These are phyloP conservation scores for Brachyptera risi DNA, from an alignment of 2,888 invertebrate genomes.

Conservation along the genomic window DNA sequence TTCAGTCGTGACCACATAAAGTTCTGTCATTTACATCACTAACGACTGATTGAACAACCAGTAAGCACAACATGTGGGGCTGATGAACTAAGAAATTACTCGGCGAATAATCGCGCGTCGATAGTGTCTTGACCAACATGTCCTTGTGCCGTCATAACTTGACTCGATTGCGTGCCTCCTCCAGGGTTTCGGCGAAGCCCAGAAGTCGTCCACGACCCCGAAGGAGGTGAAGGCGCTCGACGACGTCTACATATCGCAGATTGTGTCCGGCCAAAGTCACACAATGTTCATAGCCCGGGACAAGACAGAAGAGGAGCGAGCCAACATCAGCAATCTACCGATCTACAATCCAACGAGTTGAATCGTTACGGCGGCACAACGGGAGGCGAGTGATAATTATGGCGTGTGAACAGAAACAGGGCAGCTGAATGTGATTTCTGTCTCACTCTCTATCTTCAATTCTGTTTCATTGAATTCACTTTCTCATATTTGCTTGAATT, in stretches of 20 bases:
- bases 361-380: too few relatives aligned
- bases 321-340: slow-evolving; percentile 56
- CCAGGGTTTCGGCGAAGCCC: slow-evolving; percentile 83
- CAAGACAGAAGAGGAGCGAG: slow-evolving; percentile 60
- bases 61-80: too few relatives aligned
- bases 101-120: neutral
- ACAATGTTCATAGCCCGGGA: slow-evolving; percentile 66
- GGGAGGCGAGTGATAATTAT: too few relatives aligned
- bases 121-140: slow-evolving; percentile 8
- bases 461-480: too few relatives aligned
- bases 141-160: neutral
- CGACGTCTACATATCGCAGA: slow-evolving; percentile 48
- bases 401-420: too few relatives aligned
- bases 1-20: too few relatives aligned
- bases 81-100: neutral
- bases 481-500: too few relatives aligned
- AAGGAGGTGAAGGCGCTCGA: slow-evolving; percentile 68
- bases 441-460: too few relatives aligned
- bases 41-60: too few relatives aligned
- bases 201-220: slow-evolving; percentile 81
- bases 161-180: too few relatives aligned
- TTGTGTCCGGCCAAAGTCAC: slow-evolving; percentile 84
- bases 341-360: slow-evolving; percentile 47
- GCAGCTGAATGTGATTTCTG: too few relatives aligned
- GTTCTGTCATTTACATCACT: too few relatives aligned